phyloP scores from a whole-genome alignment of 2,888 invertebrate genomes.

The Cepaea hortensis region DNA sequence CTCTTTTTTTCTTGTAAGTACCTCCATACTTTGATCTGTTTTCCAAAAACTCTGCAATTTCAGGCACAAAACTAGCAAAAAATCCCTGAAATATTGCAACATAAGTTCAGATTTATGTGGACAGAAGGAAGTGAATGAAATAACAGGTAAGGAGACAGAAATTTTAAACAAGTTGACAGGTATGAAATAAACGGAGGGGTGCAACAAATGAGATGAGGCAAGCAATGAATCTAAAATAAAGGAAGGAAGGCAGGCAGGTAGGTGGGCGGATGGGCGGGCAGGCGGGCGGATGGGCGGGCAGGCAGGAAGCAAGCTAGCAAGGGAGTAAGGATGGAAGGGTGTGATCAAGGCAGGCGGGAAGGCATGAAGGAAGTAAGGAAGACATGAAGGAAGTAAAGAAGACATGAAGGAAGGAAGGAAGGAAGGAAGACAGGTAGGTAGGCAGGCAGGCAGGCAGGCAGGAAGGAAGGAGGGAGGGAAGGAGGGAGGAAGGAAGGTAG shows the following conservation, averaged over 20 bases:
- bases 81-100: constrained; percentile 84
- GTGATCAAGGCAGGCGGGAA: neutral
- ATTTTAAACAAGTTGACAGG: too few relatives aligned
- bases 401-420: neutral
- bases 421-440: neutral
- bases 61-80: constrained; percentile 99
- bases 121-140: too few relatives aligned
- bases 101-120: too few relatives aligned
- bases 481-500: neutral
- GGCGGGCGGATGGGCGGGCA: too few relatives aligned
- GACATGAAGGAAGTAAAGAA: neutral
- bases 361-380: neutral
- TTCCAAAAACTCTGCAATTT: constrained; percentile 99
- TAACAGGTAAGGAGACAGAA: too few relatives aligned
- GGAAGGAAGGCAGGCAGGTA: too few relatives aligned
- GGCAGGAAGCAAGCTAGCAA: too few relatives aligned
- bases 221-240: too few relatives aligned
- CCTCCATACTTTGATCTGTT: constrained; percentile 99
- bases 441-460: neutral
- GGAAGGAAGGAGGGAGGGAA: neutral
- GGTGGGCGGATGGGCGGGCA: too few relatives aligned
- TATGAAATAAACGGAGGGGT: too few relatives aligned
- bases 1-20: constrained; percentile 99
- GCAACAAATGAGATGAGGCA: too few relatives aligned
- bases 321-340: too few relatives aligned